phyloP scores from a whole-genome alignment of 1,140 invertebrate species.

The Zaprionus davidi region DNA sequence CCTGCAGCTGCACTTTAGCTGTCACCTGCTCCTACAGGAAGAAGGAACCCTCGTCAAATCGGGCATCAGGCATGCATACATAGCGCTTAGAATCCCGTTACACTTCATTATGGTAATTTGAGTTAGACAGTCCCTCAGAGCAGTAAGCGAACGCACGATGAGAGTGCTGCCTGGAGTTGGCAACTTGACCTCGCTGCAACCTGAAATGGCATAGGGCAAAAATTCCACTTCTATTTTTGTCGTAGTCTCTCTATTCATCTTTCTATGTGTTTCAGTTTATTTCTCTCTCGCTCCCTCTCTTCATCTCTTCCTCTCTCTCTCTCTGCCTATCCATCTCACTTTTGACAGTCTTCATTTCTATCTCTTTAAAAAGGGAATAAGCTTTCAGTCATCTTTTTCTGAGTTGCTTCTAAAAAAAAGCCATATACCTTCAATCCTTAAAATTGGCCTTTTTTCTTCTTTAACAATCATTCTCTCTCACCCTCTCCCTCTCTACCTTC shows the following conservation, averaged over 20 bases:
- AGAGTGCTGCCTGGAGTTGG: not conserved
- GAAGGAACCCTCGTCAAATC: not conserved
- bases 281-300: not conserved
- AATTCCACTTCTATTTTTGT: not conserved
- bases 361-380: not conserved
- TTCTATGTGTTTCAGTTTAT: not conserved
- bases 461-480: not conserved
- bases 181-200: not conserved
- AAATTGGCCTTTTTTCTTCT: not conserved
- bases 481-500: not conserved
- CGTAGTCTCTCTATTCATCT: not conserved
- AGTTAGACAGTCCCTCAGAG: slow-evolving; percentile 15
- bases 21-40: slow-evolving; percentile 19
- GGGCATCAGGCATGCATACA: not conserved
- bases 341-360: not conserved
- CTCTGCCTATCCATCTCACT: not conserved
- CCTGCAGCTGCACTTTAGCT: slow-evolving; percentile 26
- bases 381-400: not conserved
- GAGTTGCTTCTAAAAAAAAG: not conserved
- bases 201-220: not conserved
- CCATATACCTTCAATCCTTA: not conserved
- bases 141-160: not conserved
- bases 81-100: slow-evolving; percentile 20
- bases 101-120: slow-evolving; percentile 46
- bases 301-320: not conserved